phyloP scores from a whole-genome alignment of 64 coral and sea anemone genomes.

The Acropora yongei region DNA sequence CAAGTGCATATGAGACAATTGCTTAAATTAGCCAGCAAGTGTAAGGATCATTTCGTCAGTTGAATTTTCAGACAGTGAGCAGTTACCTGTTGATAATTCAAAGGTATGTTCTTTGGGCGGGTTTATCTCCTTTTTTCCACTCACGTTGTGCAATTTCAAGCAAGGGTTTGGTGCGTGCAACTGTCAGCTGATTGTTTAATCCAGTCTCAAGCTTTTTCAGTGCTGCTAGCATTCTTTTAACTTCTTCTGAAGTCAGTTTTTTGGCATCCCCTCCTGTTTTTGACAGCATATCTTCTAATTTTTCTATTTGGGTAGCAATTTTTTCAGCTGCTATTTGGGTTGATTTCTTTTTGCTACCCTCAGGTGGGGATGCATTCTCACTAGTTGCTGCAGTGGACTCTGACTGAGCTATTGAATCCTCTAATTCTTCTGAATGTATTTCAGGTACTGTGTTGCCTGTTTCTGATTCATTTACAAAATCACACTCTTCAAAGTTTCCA shows the following conservation, averaged over 20 bases:
- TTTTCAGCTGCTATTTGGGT: slow-evolving; percentile 15
- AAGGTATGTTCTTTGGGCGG: slow-evolving; percentile 3
- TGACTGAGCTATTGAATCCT: too few species aligned
- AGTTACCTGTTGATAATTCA: slow-evolving; percentile 34
- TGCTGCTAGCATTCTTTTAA: slow-evolving; percentile 4
- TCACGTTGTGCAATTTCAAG: slow-evolving; percentile 34
- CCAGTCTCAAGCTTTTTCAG: not conserved
- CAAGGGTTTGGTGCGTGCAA: slow-evolving; percentile 6
- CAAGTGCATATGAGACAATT: too few species aligned
- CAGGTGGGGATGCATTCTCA: slow-evolving; percentile 11
- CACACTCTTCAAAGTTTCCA: too few species aligned
- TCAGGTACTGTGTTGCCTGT: not conserved
- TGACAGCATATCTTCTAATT: slow-evolving; percentile 3
- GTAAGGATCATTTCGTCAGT: too few species aligned
- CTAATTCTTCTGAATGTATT: too few species aligned
- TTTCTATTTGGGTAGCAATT: not conserved
- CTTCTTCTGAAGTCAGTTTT: slow-evolving; percentile 6
- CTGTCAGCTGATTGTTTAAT: slow-evolving; percentile 14
- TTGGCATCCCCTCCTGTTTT: slow-evolving; percentile 27
- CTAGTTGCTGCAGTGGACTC: slow-evolving; percentile 3
- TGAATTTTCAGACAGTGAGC: not conserved
- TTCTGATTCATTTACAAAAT: too few species aligned
- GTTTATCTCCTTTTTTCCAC: slow-evolving; percentile 12
- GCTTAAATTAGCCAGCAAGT: too few species aligned
- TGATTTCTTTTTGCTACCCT: not conserved